phyloP scores from a whole-genome alignment of 2,888 invertebrate species.

The Eilema sororculum region DNA sequence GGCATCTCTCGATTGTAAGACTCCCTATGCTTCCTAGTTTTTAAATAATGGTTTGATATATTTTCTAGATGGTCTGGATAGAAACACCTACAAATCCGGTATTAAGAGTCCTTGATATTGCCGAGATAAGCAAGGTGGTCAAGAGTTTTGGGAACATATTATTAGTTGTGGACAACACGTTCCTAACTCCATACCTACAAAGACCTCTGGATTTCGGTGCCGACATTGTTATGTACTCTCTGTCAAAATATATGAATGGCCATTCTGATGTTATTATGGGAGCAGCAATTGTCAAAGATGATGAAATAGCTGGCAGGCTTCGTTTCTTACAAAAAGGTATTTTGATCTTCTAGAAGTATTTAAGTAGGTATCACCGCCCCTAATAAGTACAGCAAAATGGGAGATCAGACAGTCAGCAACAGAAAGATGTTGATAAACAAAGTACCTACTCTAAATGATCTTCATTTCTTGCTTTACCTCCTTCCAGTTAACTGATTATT shows the following conservation, averaged over 20 bases:
- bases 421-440: no score
- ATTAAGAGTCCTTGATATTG: constrained; percentile 95
- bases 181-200: constrained; percentile 96
- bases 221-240: constrained; percentile 95
- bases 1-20: no score
- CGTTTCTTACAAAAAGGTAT: constrained; percentile 95
- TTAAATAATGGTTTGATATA: constrained; percentile 12
- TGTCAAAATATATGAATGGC: constrained; percentile 99
- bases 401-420: no score
- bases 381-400: no score
- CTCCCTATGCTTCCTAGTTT: no score
- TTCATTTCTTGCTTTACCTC: no score
- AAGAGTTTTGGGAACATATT: constrained; percentile 67
- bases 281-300: constrained; percentile 91
- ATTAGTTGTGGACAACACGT: constrained; percentile 50
- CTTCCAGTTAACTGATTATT: no score
- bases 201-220: constrained; percentile 96
- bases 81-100: constrained; percentile 98
- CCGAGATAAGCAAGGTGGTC: constrained; percentile 88
- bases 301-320: constrained; percentile 90
- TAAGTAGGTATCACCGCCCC: no score
- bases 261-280: constrained; percentile 99
- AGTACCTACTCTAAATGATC: no score
- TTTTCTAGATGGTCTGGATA: constrained; percentile 93
- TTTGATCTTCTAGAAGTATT: not conserved